phyloP scores from a whole-genome alignment of 92 coral and sea anemone species.

The Zoanthus sociatus region DNA sequence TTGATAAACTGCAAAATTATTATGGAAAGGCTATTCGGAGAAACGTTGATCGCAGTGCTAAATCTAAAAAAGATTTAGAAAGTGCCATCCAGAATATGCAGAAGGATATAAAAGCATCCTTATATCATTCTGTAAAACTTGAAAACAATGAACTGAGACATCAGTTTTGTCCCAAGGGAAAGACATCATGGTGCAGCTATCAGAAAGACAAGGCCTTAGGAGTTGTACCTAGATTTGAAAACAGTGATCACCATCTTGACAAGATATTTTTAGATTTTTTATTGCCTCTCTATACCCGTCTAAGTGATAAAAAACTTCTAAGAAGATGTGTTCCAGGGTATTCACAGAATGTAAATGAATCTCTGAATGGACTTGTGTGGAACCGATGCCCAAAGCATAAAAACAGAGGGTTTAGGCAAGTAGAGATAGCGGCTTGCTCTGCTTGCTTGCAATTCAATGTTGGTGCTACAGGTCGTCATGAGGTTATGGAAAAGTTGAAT shows the following conservation, averaged over 20 bases:
- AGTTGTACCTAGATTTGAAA: background rate
- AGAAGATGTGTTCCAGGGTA: background rate
- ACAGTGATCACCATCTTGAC: background rate
- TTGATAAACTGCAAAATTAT: conserved; percentile 6
- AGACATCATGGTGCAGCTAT: background rate
- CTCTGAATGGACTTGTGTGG: background rate
- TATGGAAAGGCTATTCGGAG: conserved; percentile 13
- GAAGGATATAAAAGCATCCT: conserved; percentile 2
- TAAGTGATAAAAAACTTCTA: background rate
- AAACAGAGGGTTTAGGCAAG: background rate
- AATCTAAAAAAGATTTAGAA: background rate
- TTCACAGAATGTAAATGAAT: background rate
- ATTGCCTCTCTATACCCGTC: background rate
- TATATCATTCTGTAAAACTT: conserved; percentile 9
- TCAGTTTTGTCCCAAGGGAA: conserved; percentile 6
- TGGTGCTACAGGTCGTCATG: conserved; percentile 5
- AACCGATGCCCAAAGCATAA: conserved; percentile 3
- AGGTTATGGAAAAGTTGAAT: conserved; percentile 10
- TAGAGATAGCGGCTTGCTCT: conserved; percentile 5
- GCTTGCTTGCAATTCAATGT: background rate
- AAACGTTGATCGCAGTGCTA: conserved; percentile 9
- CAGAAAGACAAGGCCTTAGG: background rate
- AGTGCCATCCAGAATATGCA: background rate
- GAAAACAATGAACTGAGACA: conserved; percentile 2
- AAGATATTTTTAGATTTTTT: background rate